Evolutionary conservation across 2,888 invertebrate species (phyloP).

Genomic region (Drymonia ruficornis): DNA sequence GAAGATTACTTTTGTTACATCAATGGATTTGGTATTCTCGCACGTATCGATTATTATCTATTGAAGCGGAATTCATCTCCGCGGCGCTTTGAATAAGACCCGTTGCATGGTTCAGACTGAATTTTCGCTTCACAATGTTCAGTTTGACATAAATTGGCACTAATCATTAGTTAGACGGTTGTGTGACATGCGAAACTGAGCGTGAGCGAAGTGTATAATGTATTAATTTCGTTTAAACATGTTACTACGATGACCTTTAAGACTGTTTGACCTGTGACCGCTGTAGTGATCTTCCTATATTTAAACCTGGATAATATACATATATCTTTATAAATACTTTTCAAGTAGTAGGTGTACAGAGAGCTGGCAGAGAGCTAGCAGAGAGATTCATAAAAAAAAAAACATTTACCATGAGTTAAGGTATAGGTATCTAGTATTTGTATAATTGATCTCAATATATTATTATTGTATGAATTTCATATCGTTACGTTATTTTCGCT

Average conservation of each 20-base stretch:
- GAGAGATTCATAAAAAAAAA: no score
- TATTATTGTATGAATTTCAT: no score
- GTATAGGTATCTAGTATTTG: no score
- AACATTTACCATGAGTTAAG: no score
- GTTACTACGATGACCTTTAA: neutral
- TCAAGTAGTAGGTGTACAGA: no score
- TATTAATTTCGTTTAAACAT: no score
- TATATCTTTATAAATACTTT: no score
- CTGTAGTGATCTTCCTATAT: neutral
- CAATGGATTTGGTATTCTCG: slow-evolving; percentile 52
- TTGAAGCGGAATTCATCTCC: slow-evolving; percentile 53
- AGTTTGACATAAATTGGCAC: slow-evolving; percentile 50
- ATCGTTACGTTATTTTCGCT: no score
- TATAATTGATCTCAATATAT: no score
- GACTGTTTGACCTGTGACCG: no score
- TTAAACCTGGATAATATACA: no score
- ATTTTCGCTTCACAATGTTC: slow-evolving; percentile 44
- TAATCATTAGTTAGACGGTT: slow-evolving; percentile 59
- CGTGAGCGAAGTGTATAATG: slow-evolving; percentile 26
- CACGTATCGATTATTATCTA: slow-evolving; percentile 49
- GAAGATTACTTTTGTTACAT: slow-evolving; percentile 50
- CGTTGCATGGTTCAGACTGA: slow-evolving; percentile 42
- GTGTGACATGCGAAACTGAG: slow-evolving; percentile 41
- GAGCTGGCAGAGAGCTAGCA: no score
- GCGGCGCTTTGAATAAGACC: slow-evolving; percentile 27